phyloP scores from a whole-genome alignment of 53 echinoderm and acorn worm genomes.

The Echinarachnius parma region DNA sequence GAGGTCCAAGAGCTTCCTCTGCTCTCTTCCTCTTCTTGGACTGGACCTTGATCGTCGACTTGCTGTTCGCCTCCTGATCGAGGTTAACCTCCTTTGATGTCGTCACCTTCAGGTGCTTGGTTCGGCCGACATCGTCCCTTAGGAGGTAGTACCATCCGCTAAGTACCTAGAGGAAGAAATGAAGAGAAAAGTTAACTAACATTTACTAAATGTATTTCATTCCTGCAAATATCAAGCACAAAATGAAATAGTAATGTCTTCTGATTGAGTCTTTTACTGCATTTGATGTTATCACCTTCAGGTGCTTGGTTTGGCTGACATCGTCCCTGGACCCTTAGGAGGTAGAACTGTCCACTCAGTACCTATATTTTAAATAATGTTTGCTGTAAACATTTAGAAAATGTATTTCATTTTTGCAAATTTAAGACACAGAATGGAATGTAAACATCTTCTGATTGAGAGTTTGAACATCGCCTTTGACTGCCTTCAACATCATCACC shows the following conservation, averaged over 20 bases:
- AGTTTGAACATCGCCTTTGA: no score
- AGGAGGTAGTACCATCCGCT: conserved; percentile 78
- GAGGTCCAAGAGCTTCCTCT: background rate
- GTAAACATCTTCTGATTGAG: background rate
- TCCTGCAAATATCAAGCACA: no score
- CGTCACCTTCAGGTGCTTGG: conserved; percentile 62
- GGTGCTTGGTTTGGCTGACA: conserved; percentile 59
- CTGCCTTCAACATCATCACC: background rate
- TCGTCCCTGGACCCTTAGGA: conserved; percentile 56
- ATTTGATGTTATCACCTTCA: conserved; percentile 25
- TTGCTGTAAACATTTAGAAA: background rate
- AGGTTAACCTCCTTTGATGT: background rate
- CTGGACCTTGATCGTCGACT: background rate
- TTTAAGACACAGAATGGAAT: no score
- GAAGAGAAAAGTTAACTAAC: background rate
- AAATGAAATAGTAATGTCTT: no score
- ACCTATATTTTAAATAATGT: conserved; percentile 24
- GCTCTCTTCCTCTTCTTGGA: conserved; percentile 25
- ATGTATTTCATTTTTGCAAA: no score
- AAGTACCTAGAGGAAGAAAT: conserved; percentile 43
- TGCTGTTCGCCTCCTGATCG: background rate
- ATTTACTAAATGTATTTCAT: no score
- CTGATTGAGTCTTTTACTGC: background rate
- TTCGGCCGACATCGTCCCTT: conserved; percentile 49
- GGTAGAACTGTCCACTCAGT: conserved; percentile 71